phyloP scores from a whole-genome alignment of 2,113 vertebrate genomes.

The Poeciliopsis occidentalis region DNA sequence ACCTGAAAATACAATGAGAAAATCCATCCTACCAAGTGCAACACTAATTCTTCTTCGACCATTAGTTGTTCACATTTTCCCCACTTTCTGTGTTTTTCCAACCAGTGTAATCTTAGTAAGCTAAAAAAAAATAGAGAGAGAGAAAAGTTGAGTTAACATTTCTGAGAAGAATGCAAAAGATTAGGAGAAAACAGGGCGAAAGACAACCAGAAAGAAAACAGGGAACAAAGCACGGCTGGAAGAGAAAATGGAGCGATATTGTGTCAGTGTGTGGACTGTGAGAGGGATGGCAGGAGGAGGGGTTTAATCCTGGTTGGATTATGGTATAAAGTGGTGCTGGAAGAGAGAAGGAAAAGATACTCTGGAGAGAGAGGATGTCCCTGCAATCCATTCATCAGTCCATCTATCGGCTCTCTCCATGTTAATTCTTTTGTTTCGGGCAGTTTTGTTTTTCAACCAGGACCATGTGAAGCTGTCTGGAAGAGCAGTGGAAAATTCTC shows the following conservation, averaged over 20 bases:
- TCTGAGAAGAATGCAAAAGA: neutral
- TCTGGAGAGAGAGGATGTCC: conserved; percentile 52
- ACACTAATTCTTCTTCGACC: neutral
- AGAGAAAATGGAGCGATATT: conserved; percentile 31
- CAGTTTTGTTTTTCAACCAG: conserved; percentile 14
- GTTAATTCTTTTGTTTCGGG: neutral
- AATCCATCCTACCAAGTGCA: neutral
- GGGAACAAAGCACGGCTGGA: conserved; percentile 9
- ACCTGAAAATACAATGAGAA: neutral
- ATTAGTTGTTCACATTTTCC: neutral
- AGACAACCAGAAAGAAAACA: conserved; percentile 13
- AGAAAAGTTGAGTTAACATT: neutral
- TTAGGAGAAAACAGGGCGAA: neutral
- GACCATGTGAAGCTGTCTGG: conserved; percentile 32
- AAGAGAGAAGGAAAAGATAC: conserved; percentile 56
- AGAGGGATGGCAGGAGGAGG: conserved; percentile 66
- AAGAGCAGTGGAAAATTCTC: neutral
- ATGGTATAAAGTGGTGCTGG: conserved; percentile 70
- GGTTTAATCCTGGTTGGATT: conserved; percentile 79
- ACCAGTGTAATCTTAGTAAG: neutral
- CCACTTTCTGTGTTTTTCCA: neutral
- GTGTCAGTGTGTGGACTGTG: conserved; percentile 11
- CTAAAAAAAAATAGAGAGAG: neutral
- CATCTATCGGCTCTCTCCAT: conserved; percentile 17
- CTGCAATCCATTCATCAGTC: conserved; percentile 34